Conservation (phyloP, 2,888 invertebrate species). For the Brassicogethes aeneus region DNA sequence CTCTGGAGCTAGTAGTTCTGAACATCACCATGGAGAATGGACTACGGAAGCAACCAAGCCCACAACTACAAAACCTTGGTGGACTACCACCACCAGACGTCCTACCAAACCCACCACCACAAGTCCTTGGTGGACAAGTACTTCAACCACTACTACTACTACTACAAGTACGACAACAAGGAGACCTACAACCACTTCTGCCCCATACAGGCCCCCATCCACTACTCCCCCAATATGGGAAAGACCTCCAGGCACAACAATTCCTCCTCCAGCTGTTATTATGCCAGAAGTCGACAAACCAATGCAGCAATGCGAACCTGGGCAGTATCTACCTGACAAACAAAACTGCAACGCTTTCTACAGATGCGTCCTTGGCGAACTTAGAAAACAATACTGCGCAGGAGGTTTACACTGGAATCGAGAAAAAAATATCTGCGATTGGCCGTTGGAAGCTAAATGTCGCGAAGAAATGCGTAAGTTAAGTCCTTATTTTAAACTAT, state of each 20-base stretch:
- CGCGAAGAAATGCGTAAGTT: conserved; percentile 33
- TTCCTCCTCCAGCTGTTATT: conserved; percentile 41
- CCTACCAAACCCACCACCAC: conserved; percentile 9
- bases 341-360: conserved; percentile 67
- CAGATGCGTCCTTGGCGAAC: conserved; percentile 64
- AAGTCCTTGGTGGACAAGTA: conserved; percentile 30
- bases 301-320: conserved; percentile 36
- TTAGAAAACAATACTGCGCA: conserved; percentile 65
- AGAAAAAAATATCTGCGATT: conserved; percentile 61
- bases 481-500: background rate
- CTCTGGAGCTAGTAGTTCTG: conserved; percentile 39
- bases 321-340: conserved; percentile 50
- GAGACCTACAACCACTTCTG: conserved; percentile 15
- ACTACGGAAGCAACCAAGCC: conserved; percentile 24
- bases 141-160: conserved; percentile 26
- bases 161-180: conserved; percentile 31
- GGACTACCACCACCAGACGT: conserved; percentile 11
- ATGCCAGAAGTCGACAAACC: conserved; percentile 37
- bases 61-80: conserved; percentile 14
- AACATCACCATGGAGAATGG: conserved; percentile 16
- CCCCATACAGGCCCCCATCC: conserved; percentile 12
- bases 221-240: conserved; percentile 19
- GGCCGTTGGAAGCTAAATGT: conserved; percentile 70
- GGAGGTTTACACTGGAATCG: conserved; percentile 75
- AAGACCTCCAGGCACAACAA: conserved; percentile 27